Evolutionary conservation across 2,113 vertebrate species (phyloP).

Genomic region (Ptyas mucosa): DNA sequence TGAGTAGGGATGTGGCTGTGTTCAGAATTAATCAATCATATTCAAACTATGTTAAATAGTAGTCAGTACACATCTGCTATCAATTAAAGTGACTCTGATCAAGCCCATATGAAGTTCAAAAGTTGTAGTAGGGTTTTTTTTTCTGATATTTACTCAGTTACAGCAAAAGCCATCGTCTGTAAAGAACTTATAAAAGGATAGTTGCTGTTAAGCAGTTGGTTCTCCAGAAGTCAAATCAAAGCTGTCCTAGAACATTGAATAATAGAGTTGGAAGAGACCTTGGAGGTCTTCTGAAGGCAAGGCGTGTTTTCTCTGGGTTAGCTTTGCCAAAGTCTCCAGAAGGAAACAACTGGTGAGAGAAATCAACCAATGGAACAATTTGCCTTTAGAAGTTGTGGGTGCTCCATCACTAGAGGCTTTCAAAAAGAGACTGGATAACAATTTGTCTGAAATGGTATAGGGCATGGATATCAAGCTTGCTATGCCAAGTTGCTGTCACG

Average conservation of each 20-base stretch:
- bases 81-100: background rate
- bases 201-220: background rate
- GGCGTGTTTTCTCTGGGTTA: background rate
- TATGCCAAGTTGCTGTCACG: accelerated
- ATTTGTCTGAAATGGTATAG: background rate
- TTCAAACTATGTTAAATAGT: background rate
- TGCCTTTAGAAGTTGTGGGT: background rate
- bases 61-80: background rate
- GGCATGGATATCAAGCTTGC: too few relatives aligned
- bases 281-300: background rate
- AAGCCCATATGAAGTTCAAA: background rate
- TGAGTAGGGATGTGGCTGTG: background rate
- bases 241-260: background rate
- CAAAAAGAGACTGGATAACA: background rate
- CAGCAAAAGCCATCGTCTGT: background rate
- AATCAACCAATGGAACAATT: background rate
- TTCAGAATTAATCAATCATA: background rate
- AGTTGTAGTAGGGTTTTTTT: too few relatives aligned
- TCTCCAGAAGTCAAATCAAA: background rate
- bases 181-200: background rate
- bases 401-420: background rate
- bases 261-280: background rate
- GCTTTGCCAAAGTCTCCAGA: background rate
- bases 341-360: background rate
- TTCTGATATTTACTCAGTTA: background rate